Evolutionary conservation across 2,888 invertebrate species (phyloP), one percentile per base, ranked within the genome.

Genomic region (Eristalis pertinax): DNA sequence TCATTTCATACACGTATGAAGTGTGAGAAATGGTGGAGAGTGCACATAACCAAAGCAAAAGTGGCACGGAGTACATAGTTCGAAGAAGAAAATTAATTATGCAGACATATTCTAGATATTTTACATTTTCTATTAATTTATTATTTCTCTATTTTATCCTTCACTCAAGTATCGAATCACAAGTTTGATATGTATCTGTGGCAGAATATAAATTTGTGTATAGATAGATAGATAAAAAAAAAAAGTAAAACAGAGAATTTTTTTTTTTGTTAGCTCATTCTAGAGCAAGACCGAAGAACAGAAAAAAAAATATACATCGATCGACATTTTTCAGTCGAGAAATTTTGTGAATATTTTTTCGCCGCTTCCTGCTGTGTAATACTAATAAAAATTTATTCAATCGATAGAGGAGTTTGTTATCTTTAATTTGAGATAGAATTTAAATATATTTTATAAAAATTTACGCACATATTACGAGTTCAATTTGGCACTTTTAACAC

Each of bases 401-500:
- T 32, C 68, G 69, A 77, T 65, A 68, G 60, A 89, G 72, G 82
- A 89, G 75, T 80, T 81, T 63, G 19, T 73, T 43, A 85, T 70
- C 75, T 43, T 65, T 19, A 29, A 75, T 77, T 85, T 89, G 35
- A 13, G 24, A 29, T 79, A 68, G 32, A 24, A 76, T 89, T 84
- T 10, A n/a, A 80, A 75, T 69, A 83, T 74, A 70, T 87, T 88
- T 35, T 50, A 65, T 70, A n/a, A 62, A 81, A 78, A 78, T 85
- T 81, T 92, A 93, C 93, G 92, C 91, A 93, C 93, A 93, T 93
- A 92, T 92, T 91, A 89, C 89, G 91, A 92, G 90, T 91, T 91
- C 91, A 91, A 90, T 93, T 93, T 93, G 93, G 93, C 93, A 93
- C 93, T 93, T 92, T 92, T 92, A 91, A 91, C 91, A 93, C 93